Evolutionary conservation across 2,113 vertebrate genomes (phyloP).

Genomic region (Galbula dea): DNA sequence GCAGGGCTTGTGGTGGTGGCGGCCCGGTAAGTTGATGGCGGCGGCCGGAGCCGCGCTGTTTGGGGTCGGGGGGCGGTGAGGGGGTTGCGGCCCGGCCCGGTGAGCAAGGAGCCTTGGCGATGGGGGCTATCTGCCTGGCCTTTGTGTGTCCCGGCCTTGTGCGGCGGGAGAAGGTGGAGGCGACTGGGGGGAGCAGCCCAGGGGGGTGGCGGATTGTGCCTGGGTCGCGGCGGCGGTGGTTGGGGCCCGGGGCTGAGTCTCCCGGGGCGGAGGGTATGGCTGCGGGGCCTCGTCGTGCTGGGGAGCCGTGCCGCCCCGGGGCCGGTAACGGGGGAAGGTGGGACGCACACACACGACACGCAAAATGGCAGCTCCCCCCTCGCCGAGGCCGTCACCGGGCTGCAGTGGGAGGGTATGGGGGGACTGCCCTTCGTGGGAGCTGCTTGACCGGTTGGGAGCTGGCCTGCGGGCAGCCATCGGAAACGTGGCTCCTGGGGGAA

Average conservation of each 20-base stretch:
- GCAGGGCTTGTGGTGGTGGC: not conserved
- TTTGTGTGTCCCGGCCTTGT: too few relatives aligned
- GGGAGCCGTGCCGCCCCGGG: not conserved
- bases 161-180: not conserved
- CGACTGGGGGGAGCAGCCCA: too few relatives aligned
- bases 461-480: not conserved
- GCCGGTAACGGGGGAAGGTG: not conserved
- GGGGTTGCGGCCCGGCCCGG: not conserved
- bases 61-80: not conserved
- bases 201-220: too few relatives aligned
- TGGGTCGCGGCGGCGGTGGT: not conserved
- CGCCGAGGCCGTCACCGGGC: not conserved
- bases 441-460: not conserved
- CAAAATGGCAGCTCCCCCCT: not conserved
- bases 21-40: not conserved
- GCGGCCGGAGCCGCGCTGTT: not conserved
- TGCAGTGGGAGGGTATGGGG: not conserved
- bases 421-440: not conserved
- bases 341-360: not conserved
- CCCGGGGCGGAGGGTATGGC: not conserved
- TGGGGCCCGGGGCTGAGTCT: not conserved
- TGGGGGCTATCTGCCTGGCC: not conserved
- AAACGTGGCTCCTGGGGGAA: not conserved
- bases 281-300: not conserved
- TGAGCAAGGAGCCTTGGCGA: not conserved